A percentile compares a stretch with the other conserved stretches of the same genome.
phyloP scores from a whole-genome alignment of 2,888 invertebrate genomes.

The Eristalis arbustorum region DNA sequence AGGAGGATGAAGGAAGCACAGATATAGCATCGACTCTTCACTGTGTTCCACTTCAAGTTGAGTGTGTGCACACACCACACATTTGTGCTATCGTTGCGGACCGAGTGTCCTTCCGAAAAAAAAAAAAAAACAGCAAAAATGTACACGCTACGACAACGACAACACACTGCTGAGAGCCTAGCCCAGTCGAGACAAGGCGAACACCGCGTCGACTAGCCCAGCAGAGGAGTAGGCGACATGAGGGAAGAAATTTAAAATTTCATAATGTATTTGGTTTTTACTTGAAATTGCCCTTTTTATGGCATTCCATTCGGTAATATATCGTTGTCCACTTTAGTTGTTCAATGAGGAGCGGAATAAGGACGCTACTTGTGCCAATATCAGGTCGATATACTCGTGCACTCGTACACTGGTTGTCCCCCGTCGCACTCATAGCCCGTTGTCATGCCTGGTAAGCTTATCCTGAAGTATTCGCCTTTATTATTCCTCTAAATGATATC shows the following conservation, averaged over 20 bases:
- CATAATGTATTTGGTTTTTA: slow-evolving; percentile 58
- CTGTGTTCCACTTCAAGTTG: slow-evolving; percentile 2
- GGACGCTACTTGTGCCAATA: slow-evolving; percentile 53
- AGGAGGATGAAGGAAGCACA: neutral
- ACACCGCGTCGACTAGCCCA: too few species aligned
- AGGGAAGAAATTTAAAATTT: slow-evolving; percentile 50
- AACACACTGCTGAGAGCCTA: neutral
- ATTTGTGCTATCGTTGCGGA: neutral
- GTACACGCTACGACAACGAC: neutral
- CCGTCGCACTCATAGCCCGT: neutral
- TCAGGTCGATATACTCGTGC: slow-evolving; percentile 49
- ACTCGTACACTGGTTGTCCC: neutral
- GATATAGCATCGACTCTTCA: neutral
- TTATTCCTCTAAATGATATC: slow-evolving; percentile 52
- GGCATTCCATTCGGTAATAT: slow-evolving; percentile 26
- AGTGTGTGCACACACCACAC: neutral
- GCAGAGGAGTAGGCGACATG: neutral
- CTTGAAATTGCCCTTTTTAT: slow-evolving; percentile 60
- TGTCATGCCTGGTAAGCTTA: neutral
- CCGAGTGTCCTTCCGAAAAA: neutral
- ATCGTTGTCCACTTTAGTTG: slow-evolving; percentile 26
- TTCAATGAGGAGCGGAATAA: slow-evolving; percentile 10
- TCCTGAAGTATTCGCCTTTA: slow-evolving; percentile 1
- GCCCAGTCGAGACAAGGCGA: neutral
- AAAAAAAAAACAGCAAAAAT: neutral